Evolutionary conservation across 2,113 vertebrate species (phyloP), one percentile per base, ranked within the genome.

Genomic region (Uria aalge): DNA sequence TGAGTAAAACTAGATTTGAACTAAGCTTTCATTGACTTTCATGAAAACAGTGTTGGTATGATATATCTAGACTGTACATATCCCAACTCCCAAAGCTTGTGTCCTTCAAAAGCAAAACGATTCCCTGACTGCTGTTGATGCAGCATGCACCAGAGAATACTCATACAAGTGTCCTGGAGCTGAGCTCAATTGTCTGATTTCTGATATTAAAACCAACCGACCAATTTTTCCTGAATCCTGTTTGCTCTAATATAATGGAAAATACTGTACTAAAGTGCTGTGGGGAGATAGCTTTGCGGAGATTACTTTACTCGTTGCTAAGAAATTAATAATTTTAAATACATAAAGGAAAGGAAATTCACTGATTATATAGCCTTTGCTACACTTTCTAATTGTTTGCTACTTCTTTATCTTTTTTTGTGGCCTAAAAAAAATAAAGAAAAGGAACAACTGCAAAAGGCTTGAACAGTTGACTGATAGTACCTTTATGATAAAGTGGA

Each of bases 81-180:
- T 50, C 55, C 50, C 38, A 85, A 17, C 55, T 83, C 69, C 32
- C 82, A 84, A 62, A 88, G 59, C 47, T 77, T 67, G 22, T 85
- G 85, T 95, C 92, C 85, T 93, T 94, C 90, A 82, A 90, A 94
- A 92, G 63, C 41, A 66, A 88, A 84, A 77, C 1, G 22, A 77
- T 83, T 95, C 78, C 92, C 63, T 59, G n/a, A 47, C 41, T 90
- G 47, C 71, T 63, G 47, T 59, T 88, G 78, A 53, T 90, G 59
- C 50, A 83, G 21, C 13, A 15, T 67, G 34, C 59, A 57, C 62
- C 20, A 38, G 71, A 30, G 82, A 77, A 41, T 74, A 67, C 47
- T 88, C 55, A 47, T 8, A 80, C 74, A 69, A 68, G 56, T 56
- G 53, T 91, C 45, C 57, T 90, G 57, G 48, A 91, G 36, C 71